Percentiles rank a stretch among this genome's conserved stretches.
Evolutionary conservation across 1,140 invertebrate genomes (phyloP).

Genomic region (Bemisia tabaci): DNA sequence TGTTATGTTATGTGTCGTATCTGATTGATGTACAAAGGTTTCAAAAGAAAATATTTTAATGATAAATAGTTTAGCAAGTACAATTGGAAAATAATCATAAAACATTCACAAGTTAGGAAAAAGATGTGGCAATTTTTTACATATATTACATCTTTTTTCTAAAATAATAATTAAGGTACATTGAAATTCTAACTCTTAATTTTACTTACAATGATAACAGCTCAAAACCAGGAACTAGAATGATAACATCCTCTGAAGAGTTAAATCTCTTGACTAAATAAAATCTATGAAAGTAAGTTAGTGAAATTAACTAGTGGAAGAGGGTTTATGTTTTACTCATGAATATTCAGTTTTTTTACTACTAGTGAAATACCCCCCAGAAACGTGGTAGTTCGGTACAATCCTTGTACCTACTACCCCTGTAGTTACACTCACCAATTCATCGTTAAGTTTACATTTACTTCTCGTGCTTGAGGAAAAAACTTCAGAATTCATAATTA

Average conservation of each 20-base stretch:
- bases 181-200: neutral
- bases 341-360: no score
- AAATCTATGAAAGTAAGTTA: neutral
- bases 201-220: neutral
- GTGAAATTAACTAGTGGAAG: neutral
- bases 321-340: no score
- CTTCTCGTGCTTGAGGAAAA: no score
- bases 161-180: neutral
- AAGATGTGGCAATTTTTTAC: neutral
- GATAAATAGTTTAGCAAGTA: neutral
- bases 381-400: no score
- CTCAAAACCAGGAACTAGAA: neutral
- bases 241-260: neutral
- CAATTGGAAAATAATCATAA: neutral
- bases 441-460: no score
- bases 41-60: neutral
- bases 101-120: neutral
- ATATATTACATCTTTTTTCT: neutral
- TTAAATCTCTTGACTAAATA: neutral
- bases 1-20: no score
- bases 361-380: no score
- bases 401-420: no score
- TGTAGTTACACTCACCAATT: no score
- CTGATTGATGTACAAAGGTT: no score
- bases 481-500: no score